phyloP scores from a whole-genome alignment of 2,113 vertebrate genomes.

The Sapajus apella region DNA sequence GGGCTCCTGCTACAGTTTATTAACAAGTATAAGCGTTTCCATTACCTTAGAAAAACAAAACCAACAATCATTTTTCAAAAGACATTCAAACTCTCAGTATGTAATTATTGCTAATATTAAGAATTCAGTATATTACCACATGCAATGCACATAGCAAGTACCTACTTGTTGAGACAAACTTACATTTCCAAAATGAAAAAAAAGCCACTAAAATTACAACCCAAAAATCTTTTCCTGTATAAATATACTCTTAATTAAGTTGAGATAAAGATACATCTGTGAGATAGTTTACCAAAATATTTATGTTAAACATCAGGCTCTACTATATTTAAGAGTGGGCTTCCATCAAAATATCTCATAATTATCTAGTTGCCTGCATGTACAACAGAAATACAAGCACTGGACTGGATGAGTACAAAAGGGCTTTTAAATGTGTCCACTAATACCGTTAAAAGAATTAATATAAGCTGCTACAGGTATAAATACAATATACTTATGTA shows the following conservation, averaged over 20 bases:
- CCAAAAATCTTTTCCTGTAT: background rate
- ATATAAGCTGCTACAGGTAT: background rate
- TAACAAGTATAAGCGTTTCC: background rate
- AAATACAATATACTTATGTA: too few relatives aligned
- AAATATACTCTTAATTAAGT: slow-evolving; percentile 41
- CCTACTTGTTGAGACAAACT: background rate
- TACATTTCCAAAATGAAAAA: background rate
- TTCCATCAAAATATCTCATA: slow-evolving; percentile 45
- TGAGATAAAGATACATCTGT: background rate
- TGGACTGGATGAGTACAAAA: background rate
- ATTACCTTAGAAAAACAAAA: slow-evolving; percentile 57
- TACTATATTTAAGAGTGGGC: background rate
- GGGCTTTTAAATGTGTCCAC: background rate
- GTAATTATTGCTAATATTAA: slow-evolving; percentile 45
- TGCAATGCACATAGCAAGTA: background rate
- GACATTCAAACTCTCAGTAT: background rate
- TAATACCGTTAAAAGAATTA: background rate
- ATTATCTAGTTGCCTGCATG: slow-evolving; percentile 33
- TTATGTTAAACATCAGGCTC: background rate
- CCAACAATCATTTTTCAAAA: slow-evolving; percentile 40
- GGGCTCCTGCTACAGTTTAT: background rate
- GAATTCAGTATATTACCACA: background rate
- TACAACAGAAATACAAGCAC: slow-evolving; percentile 12
- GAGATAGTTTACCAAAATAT: slow-evolving; percentile 31
- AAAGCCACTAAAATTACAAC: background rate